These are phyloP conservation scores for Diplolepis rosae DNA, from an alignment of 2,888 invertebrate genomes.

Conservation along the genomic window DNA sequence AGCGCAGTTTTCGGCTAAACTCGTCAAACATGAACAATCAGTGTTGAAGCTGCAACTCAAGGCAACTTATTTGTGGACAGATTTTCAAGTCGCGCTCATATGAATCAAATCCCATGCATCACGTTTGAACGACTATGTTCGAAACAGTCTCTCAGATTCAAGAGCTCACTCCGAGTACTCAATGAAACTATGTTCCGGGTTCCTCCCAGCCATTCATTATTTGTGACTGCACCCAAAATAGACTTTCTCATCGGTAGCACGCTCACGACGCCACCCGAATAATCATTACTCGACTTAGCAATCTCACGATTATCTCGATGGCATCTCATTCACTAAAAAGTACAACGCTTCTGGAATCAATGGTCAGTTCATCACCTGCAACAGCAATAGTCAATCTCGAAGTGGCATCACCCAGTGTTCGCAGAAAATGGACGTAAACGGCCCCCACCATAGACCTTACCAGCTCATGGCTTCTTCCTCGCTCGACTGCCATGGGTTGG, in stretches of 20 bases:
- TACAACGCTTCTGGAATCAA: conserved; percentile 35
- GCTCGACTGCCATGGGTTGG: no score
- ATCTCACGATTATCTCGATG: conserved; percentile 43
- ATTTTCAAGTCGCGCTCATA: conserved; percentile 35
- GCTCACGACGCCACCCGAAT: conserved; percentile 50
- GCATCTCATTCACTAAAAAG: conserved; percentile 36
- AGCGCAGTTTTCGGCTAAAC: conserved; percentile 39
- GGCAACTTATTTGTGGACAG: conserved; percentile 37
- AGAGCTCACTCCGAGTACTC: no score
- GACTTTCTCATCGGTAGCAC: conserved; percentile 55
- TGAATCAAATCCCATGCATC: conserved; percentile 49
- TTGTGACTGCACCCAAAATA: conserved; percentile 1
- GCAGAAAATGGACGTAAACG: no score
- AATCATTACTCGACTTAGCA: conserved; percentile 42
- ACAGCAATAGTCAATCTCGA: conserved; percentile 15
- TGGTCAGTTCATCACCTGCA: conserved; percentile 39
- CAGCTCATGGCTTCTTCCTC: no score
- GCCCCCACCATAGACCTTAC: no score
- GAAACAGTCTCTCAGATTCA: conserved; percentile 57
- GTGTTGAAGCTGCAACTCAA: not conserved
- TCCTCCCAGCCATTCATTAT: conserved; percentile 20
- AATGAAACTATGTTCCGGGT: no score
- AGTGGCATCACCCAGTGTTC: conserved; percentile 23
- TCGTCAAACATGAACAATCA: conserved; percentile 32
- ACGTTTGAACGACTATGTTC: conserved; percentile 48